These are phyloP conservation scores for Gambusia holbrooki DNA, from an alignment of 2,113 vertebrate species.

Conservation along the genomic window DNA sequence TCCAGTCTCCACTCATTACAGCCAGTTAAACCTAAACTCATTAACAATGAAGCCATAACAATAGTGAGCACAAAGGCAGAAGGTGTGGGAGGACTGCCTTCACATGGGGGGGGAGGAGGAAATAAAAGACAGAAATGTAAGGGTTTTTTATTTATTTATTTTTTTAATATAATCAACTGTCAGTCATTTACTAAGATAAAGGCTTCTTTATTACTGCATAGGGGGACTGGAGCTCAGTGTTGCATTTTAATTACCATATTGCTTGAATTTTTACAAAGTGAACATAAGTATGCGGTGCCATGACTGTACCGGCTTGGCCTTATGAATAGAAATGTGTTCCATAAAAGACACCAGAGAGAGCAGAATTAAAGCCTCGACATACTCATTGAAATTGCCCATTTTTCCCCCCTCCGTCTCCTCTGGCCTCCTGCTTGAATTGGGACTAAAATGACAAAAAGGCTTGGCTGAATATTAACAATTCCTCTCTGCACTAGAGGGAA, in stretches of 20 bases:
- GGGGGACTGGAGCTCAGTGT: slow-evolving; percentile 54
- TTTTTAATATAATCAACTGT: slow-evolving; percentile 53
- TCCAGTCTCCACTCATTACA: slow-evolving; percentile 53
- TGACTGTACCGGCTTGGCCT: slow-evolving; percentile 56
- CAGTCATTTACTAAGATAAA: slow-evolving; percentile 76
- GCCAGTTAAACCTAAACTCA: slow-evolving; percentile 72
- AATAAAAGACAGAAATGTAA: slow-evolving; percentile 13
- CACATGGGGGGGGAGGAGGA: slow-evolving; percentile 22
- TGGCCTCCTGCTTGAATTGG: slow-evolving; percentile 55
- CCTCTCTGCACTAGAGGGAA: slow-evolving; percentile 10
- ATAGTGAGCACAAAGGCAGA: slow-evolving; percentile 61
- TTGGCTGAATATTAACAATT: slow-evolving; percentile 53
- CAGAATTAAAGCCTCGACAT: slow-evolving; percentile 68
- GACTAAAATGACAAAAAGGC: slow-evolving; percentile 51
- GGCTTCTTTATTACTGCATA: slow-evolving; percentile 66
- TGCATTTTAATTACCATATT: slow-evolving; percentile 74
- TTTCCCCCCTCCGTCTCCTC: slow-evolving; percentile 53
- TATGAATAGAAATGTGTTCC: slow-evolving; percentile 70
- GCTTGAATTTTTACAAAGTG: slow-evolving; percentile 63
- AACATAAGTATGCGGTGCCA: slow-evolving; percentile 65
- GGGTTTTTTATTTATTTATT: slow-evolving; percentile 15
- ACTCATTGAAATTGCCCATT: slow-evolving; percentile 53
- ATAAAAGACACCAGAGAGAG: slow-evolving; percentile 61
- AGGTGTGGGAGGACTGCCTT: slow-evolving; percentile 68
- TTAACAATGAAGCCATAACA: slow-evolving; percentile 68